These are phyloP conservation scores for Hypsopygia costalis DNA, from an alignment of 2,888 invertebrate genomes.

Conservation along the genomic window DNA sequence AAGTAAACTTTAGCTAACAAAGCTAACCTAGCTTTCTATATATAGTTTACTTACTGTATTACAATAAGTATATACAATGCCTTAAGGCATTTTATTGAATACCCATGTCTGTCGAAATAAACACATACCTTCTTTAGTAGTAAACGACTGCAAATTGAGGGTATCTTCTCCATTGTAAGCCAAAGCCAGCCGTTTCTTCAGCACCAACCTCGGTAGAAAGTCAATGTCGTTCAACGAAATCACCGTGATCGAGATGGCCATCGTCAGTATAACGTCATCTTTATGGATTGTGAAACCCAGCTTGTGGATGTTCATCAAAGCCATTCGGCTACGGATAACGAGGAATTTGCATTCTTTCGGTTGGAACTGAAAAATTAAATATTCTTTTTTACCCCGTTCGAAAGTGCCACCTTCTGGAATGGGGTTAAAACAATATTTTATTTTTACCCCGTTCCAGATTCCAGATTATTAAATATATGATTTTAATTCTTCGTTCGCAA, in stretches of 20 bases:
- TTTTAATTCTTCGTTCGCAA: too few species aligned
- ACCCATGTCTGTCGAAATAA: too few species aligned
- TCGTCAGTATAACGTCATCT: constrained; percentile 32
- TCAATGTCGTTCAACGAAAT: constrained; percentile 34
- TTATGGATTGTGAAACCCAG: constrained; percentile 40
- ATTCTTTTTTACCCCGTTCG: too few species aligned
- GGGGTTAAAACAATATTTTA: too few species aligned
- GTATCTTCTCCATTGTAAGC: constrained; percentile 27
- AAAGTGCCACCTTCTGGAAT: too few species aligned
- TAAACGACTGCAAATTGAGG: constrained; percentile 48
- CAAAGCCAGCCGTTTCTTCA: constrained; percentile 36
- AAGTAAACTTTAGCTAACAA: too few species aligned
- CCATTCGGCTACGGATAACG: constrained; percentile 37
- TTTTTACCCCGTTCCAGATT: too few species aligned
- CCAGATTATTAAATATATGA: too few species aligned
- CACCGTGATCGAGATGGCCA: constrained; percentile 31
- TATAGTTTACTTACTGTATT: too few species aligned
- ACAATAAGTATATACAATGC: too few species aligned
- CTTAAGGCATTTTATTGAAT: too few species aligned
- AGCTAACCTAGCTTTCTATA: too few species aligned
- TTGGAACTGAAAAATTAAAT: constrained; percentile 49
- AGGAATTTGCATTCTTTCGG: constrained; percentile 53
- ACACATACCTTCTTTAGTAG: constrained; percentile 49
- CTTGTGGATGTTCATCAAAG: constrained; percentile 47
- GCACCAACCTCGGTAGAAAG: constrained; percentile 45